phyloP scores from a whole-genome alignment of 2,113 vertebrate species.

The Leucopsar rothschildi region DNA sequence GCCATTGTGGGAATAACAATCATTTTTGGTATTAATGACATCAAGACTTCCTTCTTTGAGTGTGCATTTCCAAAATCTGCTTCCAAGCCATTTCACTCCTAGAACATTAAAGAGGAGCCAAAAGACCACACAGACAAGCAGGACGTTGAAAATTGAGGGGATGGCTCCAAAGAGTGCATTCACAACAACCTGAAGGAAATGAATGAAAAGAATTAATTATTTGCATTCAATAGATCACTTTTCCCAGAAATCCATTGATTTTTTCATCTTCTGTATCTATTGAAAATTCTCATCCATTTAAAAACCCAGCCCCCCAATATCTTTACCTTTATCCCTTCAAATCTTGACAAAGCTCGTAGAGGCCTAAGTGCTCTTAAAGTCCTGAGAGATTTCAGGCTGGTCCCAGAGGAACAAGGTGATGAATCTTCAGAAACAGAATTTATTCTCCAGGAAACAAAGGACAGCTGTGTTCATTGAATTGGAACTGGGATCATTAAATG shows the following conservation, averaged over 20 bases:
- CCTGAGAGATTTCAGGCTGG: conserved; percentile 84
- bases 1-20: not conserved
- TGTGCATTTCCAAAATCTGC: conserved; percentile 57
- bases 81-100: conserved; percentile 67
- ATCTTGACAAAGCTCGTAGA: conserved; percentile 86
- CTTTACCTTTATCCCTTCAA: conserved; percentile 80
- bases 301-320: not conserved
- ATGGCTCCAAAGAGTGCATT: conserved; percentile 74
- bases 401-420: not conserved
- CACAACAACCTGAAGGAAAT: conserved; percentile 70
- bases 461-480: conserved; percentile 43
- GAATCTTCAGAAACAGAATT: not conserved
- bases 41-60: not conserved
- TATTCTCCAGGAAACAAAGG: conserved; percentile 22
- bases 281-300: not conserved
- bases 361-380: conserved; percentile 90
- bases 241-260: not conserved
- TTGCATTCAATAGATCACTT: not conserved
- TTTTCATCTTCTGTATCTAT: not conserved
- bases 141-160: conserved; percentile 75
- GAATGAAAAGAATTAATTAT: not conserved
- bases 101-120: conserved; percentile 79
- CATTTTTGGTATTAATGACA: accelerated
- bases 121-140: conserved; percentile 78
- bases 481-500: not conserved